phyloP scores from a whole-genome alignment of 2,888 invertebrate species.

The Siphonodentalium dalli region DNA sequence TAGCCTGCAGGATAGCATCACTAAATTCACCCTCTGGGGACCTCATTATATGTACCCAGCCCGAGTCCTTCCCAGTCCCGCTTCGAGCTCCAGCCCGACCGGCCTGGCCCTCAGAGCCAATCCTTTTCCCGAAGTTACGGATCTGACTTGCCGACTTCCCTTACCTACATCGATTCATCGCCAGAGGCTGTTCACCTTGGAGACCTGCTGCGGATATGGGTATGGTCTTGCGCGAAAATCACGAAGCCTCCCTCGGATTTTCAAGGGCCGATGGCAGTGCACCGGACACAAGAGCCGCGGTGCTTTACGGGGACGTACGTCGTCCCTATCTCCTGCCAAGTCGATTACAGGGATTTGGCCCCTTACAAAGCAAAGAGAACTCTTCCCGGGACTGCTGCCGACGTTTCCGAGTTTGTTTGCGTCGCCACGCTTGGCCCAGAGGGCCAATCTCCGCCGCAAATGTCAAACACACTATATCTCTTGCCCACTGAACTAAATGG shows the following conservation, averaged over 20 bases:
- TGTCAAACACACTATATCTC: too few relatives aligned
- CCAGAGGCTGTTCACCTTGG: slow-evolving; percentile 77
- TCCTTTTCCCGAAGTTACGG: slow-evolving; percentile 74
- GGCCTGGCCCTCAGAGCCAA: slow-evolving; percentile 77
- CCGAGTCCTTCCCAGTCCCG: slow-evolving; percentile 61
- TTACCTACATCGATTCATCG: slow-evolving; percentile 75
- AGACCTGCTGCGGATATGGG: slow-evolving; percentile 80
- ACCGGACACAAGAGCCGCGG: slow-evolving; percentile 62
- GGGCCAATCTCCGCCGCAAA: too few relatives aligned
- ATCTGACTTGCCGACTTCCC: slow-evolving; percentile 72
- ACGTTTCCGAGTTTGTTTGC: too few relatives aligned
- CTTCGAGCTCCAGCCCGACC: slow-evolving; percentile 69
- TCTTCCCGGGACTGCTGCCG: too few relatives aligned
- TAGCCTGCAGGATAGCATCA: too few relatives aligned
- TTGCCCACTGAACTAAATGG: too few relatives aligned
- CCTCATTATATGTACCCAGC: too few relatives aligned
- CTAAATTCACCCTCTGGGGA: too few relatives aligned
- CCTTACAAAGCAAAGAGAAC: slow-evolving; percentile 67
- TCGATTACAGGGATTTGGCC: slow-evolving; percentile 65
- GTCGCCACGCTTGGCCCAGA: too few relatives aligned
- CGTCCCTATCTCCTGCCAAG: slow-evolving; percentile 64
- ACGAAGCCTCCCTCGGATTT: slow-evolving; percentile 64
- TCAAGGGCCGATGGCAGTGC: slow-evolving; percentile 61
- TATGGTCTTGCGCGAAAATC: slow-evolving; percentile 70
- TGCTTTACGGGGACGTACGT: slow-evolving; percentile 64